These are phyloP conservation scores for Dicrostonyx torquatus DNA, from an alignment of 2,797 vertebrate species.

Conservation along the genomic window DNA sequence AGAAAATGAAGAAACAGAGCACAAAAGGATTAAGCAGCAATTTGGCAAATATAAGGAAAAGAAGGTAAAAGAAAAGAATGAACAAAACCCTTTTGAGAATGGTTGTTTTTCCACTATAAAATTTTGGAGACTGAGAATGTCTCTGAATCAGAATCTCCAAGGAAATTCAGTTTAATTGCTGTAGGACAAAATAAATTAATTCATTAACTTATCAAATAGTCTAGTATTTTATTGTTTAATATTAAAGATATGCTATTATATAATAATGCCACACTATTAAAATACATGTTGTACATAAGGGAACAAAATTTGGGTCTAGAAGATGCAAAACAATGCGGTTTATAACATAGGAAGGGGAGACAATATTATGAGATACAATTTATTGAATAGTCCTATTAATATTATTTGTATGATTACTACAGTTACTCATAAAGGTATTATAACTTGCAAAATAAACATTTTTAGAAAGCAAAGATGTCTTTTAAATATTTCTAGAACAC, in stretches of 20 bases:
- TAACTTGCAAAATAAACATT: neutral
- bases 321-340: neutral
- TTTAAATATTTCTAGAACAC: neutral
- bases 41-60: neutral
- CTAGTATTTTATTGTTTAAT: neutral
- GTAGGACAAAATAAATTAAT: neutral
- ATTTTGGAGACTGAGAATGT: neutral
- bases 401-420: constrained; percentile 10
- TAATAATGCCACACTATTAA: neutral
- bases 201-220: neutral
- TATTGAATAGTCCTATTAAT: constrained; percentile 32
- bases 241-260: neutral
- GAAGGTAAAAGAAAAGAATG: neutral
- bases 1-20: neutral
- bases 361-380: neutral
- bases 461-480: neutral
- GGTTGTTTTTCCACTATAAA: neutral
- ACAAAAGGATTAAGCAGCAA: neutral
- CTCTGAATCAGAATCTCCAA: neutral
- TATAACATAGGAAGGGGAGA: neutral
- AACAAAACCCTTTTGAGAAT: neutral
- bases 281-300: neutral
- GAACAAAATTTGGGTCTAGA: neutral
- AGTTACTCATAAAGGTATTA: neutral
- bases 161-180: neutral